Evolutionary conservation across 2,113 vertebrate species (phyloP).

Genomic region (Erpornis zantholeuca): DNA sequence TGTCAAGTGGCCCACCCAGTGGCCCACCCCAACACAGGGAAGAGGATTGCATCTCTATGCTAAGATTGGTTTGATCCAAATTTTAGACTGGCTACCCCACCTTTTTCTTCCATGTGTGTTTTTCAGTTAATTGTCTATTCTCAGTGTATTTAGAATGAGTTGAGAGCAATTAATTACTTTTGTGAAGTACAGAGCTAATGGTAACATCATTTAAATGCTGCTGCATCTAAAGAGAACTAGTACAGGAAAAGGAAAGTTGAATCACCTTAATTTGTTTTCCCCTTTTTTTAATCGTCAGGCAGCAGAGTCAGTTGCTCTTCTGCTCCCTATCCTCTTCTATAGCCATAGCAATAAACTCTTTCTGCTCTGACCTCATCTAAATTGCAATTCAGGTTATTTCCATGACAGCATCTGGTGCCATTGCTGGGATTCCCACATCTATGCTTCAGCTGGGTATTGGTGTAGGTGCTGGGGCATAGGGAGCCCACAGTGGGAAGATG

Average conservation of each 20-base stretch:
- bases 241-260: not conserved
- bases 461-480: not conserved
- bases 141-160: not conserved
- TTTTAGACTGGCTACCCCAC: not conserved
- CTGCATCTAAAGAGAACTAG: not conserved
- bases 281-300: not conserved
- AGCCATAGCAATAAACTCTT: not conserved
- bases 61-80: not conserved
- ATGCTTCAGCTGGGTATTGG: not conserved
- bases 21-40: no score
- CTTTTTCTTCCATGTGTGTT: accelerated
- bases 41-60: not conserved
- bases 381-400: not conserved
- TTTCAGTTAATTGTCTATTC: not conserved
- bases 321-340: not conserved
- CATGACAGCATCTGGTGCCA: not conserved
- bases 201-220: not conserved
- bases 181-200: not conserved
- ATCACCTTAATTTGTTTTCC: not conserved
- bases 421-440: not conserved
- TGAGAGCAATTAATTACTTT: not conserved
- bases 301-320: not conserved
- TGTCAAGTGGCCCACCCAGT: not conserved
- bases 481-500: not conserved
- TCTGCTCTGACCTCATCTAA: not conserved